These are phyloP conservation scores for Cariama cristata DNA, from an alignment of 2,113 vertebrate genomes.

Conservation along the genomic window DNA sequence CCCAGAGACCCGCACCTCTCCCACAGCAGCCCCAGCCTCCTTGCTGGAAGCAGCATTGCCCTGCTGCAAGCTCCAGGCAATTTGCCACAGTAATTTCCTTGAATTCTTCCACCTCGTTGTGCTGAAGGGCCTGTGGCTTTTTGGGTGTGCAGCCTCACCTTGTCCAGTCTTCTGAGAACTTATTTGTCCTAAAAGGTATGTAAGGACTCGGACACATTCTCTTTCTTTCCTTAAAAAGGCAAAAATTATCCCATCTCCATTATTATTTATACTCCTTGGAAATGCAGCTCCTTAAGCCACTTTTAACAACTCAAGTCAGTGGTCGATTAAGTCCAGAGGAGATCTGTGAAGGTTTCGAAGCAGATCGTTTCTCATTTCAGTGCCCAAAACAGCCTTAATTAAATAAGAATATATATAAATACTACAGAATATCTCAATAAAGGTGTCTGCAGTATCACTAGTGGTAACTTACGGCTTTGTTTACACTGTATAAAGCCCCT, in stretches of 20 bases:
- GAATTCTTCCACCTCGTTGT: background rate
- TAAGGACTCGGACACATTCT: background rate
- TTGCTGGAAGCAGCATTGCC: background rate
- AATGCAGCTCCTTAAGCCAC: background rate
- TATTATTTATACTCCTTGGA: background rate
- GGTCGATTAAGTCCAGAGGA: background rate
- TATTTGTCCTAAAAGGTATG: background rate
- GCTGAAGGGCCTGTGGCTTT: background rate
- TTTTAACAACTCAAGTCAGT: background rate
- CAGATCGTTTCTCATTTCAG: background rate
- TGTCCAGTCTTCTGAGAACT: background rate
- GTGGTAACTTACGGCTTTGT: rapidly evolving
- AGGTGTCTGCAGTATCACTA: background rate
- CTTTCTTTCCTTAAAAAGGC: background rate
- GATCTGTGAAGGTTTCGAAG: background rate
- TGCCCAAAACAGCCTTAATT: background rate
- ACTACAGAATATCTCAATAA: background rate
- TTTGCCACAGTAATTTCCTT: background rate
- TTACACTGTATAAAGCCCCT: background rate
- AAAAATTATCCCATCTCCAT: background rate
- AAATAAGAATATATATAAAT: background rate
- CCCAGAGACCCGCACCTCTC: no score
- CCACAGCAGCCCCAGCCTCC: background rate
- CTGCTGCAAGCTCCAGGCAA: background rate
- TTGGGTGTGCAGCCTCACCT: background rate